phyloP scores from a whole-genome alignment of 2,113 vertebrate genomes.

The Trogon surrucura region DNA sequence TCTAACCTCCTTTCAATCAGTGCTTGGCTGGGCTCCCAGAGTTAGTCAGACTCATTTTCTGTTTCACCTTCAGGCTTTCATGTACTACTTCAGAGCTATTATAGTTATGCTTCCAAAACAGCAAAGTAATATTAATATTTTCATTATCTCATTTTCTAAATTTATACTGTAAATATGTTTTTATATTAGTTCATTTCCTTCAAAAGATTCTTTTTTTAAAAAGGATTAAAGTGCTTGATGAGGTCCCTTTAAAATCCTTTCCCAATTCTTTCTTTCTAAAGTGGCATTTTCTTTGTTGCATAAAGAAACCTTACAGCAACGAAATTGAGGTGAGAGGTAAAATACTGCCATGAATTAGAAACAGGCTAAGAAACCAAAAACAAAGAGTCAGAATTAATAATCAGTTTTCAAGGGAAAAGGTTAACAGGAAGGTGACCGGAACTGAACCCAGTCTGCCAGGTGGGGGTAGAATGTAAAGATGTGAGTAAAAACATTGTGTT shows the following conservation, averaged over 20 bases:
- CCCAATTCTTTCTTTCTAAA: neutral
- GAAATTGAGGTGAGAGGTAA: constrained; percentile 29
- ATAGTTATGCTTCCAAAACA: neutral
- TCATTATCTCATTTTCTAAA: neutral
- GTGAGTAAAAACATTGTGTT: neutral
- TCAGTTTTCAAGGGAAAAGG: constrained; percentile 22
- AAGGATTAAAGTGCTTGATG: neutral
- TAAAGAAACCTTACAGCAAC: neutral
- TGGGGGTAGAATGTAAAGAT: neutral
- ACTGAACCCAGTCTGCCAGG: neutral
- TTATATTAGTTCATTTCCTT: neutral
- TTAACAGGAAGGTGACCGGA: constrained; percentile 14
- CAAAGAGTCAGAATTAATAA: constrained; percentile 10
- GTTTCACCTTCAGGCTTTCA: constrained; percentile 35
- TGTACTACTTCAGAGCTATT: neutral
- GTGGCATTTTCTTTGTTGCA: neutral
- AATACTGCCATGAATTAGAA: constrained; percentile 3
- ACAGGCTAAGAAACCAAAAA: constrained; percentile 22
- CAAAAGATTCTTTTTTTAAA: neutral
- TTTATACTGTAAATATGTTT: neutral
- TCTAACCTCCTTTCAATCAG: constrained; percentile 42
- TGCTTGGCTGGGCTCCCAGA: constrained; percentile 55
- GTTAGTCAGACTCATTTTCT: constrained; percentile 41
- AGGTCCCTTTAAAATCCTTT: neutral
- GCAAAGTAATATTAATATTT: constrained; percentile 1